A percentile compares a stretch with the other conserved stretches of the same genome.
Evolutionary conservation across 2,888 invertebrate species (phyloP).

Genomic region (Hydrotaea diabolus): DNA sequence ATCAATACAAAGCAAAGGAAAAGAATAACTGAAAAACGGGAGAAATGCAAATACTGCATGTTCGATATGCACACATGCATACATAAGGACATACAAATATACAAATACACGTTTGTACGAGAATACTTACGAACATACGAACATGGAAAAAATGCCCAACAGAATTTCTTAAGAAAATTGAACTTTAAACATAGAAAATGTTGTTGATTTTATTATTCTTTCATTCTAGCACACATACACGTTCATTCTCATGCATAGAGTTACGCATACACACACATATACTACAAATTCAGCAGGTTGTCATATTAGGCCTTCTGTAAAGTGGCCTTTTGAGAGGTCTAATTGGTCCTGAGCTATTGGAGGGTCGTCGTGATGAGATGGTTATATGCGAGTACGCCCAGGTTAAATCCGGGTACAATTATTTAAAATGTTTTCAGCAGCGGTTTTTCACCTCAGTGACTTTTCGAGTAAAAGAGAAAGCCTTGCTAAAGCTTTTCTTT

Average conservation of each 20-base stretch:
- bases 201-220: slow-evolving; percentile 56
- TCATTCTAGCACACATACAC: slow-evolving; percentile 36
- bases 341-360: no score
- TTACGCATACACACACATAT: neutral
- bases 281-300: no score
- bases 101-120: neutral
- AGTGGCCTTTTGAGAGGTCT: no score
- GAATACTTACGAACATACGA: neutral
- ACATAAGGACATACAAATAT: neutral
- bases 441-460: no score
- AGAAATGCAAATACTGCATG: slow-evolving; percentile 31
- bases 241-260: neutral
- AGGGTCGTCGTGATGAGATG: no score
- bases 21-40: neutral
- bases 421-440: no score
- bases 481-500: no score
- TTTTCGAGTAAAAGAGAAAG: no score
- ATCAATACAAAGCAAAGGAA: neutral
- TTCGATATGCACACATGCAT: neutral
- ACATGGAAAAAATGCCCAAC: slow-evolving; percentile 14
- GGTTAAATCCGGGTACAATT: no score
- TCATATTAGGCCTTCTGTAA: no score
- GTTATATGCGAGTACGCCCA: no score
- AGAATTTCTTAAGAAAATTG: slow-evolving; percentile 47
- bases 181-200: slow-evolving; percentile 53